These are phyloP conservation scores for Matsumyia berberina DNA, from an alignment of 2,888 invertebrate species.

Conservation along the genomic window DNA sequence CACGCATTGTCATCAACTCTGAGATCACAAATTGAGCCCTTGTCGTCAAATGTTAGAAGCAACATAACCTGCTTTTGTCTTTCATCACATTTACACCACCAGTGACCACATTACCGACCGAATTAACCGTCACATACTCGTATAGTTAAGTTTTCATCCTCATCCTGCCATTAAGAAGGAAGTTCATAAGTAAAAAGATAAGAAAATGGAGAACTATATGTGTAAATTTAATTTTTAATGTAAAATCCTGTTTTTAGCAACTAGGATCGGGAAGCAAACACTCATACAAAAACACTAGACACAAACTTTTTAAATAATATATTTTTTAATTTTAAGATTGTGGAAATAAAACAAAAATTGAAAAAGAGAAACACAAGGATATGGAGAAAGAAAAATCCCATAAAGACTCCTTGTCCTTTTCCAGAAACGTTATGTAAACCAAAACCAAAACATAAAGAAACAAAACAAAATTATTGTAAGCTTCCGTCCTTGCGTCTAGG, in stretches of 20 bases:
- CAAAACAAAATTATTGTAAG: conserved; percentile 37
- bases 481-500: conserved; percentile 72
- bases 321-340: conserved; percentile 19
- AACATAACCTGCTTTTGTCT: neutral
- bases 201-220: neutral
- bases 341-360: conserved; percentile 5
- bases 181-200: neutral
- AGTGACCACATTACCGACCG: neutral
- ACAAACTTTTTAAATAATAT: conserved; percentile 13
- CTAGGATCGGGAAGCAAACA: conserved; percentile 60
- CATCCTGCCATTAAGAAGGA: conserved; percentile 48
- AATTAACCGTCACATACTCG: conserved; percentile 8
- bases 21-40: too few species aligned
- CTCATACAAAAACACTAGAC: conserved; percentile 40
- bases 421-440: conserved; percentile 15
- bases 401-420: conserved; percentile 6
- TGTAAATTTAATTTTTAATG: neutral
- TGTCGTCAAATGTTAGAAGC: too few species aligned
- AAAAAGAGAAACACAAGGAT: neutral
- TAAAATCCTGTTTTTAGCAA: conserved; percentile 24
- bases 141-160: conserved; percentile 13
- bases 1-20: too few species aligned
- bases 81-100: neutral
- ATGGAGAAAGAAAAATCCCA: neutral
- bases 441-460: conserved; percentile 38